Evolutionary conservation across 2,113 vertebrate species (phyloP).

Genomic region (Gobiocypris rarus): DNA sequence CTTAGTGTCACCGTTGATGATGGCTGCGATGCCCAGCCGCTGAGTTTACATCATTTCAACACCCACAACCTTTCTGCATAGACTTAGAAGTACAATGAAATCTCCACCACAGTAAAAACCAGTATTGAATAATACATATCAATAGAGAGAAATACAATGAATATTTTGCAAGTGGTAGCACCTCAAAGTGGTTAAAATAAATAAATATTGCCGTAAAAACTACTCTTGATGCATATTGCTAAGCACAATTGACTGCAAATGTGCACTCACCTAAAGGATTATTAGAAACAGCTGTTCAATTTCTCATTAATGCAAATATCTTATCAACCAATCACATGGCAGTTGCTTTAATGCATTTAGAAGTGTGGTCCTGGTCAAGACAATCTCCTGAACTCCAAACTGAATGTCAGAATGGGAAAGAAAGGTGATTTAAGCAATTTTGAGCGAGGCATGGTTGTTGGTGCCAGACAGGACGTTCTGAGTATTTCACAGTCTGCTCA

Average conservation of each 20-base stretch:
- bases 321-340: no score
- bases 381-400: no score
- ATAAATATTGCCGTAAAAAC: background rate
- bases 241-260: background rate
- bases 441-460: no score
- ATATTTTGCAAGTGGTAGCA: background rate
- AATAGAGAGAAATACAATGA: background rate
- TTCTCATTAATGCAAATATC: no score
- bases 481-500: no score
- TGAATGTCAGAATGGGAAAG: no score
- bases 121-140: background rate
- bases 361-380: no score
- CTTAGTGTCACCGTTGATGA: slow-evolving; percentile 22
- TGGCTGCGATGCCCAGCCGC: background rate
- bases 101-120: background rate
- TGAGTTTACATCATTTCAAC: slow-evolving; percentile 16
- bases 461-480: no score
- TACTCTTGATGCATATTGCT: background rate
- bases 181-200: background rate
- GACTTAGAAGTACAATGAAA: background rate
- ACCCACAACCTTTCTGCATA: background rate
- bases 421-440: no score
- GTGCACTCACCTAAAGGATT: no score
- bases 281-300: no score
- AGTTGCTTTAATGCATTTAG: no score